These are phyloP conservation scores for Grus americana DNA, from an alignment of 2,113 vertebrate genomes.

Conservation along the genomic window DNA sequence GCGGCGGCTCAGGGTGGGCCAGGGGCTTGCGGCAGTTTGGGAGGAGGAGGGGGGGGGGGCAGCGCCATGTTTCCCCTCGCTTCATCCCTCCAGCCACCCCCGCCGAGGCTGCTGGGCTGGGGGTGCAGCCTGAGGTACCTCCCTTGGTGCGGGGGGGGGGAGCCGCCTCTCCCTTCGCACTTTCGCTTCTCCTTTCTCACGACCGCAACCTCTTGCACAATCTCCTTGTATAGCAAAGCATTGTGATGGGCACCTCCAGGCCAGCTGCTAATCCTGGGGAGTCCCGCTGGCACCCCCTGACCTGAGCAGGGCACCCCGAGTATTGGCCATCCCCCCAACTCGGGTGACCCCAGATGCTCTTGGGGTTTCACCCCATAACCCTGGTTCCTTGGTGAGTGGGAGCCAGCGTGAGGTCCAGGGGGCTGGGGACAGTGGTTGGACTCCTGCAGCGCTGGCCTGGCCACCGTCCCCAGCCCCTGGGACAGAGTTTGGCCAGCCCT, in stretches of 20 bases:
- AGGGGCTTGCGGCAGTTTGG: background rate
- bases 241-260: background rate
- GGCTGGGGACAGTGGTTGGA: background rate
- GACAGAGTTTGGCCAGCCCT: background rate
- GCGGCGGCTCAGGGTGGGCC: background rate
- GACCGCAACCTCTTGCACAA: constrained; percentile 31
- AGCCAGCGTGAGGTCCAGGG: background rate
- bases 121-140: background rate
- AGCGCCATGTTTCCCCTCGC: background rate
- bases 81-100: background rate
- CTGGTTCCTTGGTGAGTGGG: background rate
- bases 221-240: background rate
- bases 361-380: background rate
- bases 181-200: constrained; percentile 64
- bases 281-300: background rate
- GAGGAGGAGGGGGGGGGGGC: background rate
- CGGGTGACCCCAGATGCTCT: background rate
- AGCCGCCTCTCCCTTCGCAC: background rate
- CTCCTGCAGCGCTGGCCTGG: background rate
- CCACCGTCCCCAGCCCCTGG: background rate
- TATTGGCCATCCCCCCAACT: background rate
- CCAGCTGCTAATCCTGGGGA: background rate
- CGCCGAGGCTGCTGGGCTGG: background rate
- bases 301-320: background rate
- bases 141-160: background rate